A percentile compares a stretch with the other conserved stretches of the same genome.
Evolutionary conservation across 2,113 vertebrate species (phyloP).

Genomic region (Cariama cristata): DNA sequence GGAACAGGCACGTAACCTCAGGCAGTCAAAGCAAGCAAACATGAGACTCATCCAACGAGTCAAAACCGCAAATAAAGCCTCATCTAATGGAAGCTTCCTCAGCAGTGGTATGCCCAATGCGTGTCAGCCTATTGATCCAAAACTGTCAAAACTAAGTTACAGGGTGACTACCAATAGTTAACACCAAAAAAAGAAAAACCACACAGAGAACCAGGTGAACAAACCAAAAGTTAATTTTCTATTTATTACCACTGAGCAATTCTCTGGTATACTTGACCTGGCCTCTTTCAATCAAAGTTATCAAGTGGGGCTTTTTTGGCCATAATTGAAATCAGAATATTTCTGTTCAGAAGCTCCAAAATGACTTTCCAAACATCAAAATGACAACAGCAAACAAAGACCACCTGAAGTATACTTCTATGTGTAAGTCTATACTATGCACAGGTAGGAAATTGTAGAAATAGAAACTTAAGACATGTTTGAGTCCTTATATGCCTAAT

Average conservation of each 20-base stretch:
- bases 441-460: not conserved
- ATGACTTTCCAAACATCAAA: not conserved
- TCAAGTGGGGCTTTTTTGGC: not conserved
- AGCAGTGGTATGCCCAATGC: not conserved
- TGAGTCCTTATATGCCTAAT: not conserved
- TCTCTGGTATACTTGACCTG: not conserved
- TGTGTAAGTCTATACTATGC: accelerated
- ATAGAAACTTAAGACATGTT: not conserved
- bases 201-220: slow-evolving; percentile 49
- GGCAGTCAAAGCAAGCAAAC: not conserved
- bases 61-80: not conserved
- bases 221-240: not conserved
- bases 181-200: not conserved
- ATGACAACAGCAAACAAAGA: not conserved
- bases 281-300: not conserved
- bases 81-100: not conserved
- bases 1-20: not conserved
- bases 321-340: not conserved
- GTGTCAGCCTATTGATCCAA: not conserved
- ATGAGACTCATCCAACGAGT: accelerated
- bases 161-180: not conserved
- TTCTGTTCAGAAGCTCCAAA: not conserved
- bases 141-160: not conserved
- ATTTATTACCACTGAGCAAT: not conserved
- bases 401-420: not conserved